Percentiles rank a stretch among this genome's conserved stretches.
These are phyloP conservation scores for Antheraea assamensis DNA, from an alignment of 2,888 invertebrate genomes.

Conservation along the genomic window DNA sequence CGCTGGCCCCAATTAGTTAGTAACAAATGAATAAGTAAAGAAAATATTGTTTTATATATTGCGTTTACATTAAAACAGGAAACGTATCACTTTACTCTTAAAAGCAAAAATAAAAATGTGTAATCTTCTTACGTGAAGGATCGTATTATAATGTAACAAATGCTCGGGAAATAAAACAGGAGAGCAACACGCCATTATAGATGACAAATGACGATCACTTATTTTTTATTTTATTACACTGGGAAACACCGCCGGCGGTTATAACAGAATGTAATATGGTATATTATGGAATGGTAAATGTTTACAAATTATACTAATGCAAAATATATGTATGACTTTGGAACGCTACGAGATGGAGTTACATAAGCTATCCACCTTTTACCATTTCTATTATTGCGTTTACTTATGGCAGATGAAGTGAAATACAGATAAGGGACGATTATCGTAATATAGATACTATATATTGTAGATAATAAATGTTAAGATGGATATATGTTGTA, in stretches of 20 bases:
- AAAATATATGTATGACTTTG: neutral
- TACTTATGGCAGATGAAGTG: too few relatives aligned
- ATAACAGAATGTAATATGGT: neutral
- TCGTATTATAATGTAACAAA: constrained; percentile 22
- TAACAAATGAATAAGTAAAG: neutral
- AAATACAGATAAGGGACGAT: too few relatives aligned
- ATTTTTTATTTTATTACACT: constrained; percentile 32
- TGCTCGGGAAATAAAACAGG: constrained; percentile 26
- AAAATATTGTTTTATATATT: neutral
- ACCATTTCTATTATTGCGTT: too few relatives aligned
- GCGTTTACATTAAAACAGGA: neutral
- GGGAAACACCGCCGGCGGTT: constrained; percentile 19
- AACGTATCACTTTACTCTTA: constrained; percentile 3
- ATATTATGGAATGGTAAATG: neutral
- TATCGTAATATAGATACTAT: too few relatives aligned
- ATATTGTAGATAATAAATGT: too few relatives aligned
- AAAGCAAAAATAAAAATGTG: constrained; percentile 11
- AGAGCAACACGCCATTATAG: constrained; percentile 27
- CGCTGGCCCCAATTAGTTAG: too few relatives aligned
- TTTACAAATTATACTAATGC: neutral
- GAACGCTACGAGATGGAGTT: too few relatives aligned
- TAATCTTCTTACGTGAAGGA: constrained; percentile 20
- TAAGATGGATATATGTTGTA: too few relatives aligned
- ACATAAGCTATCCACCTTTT: too few relatives aligned
- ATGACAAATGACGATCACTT: constrained; percentile 35